Base-by-base conservation (phyloP, 2,888 invertebrate species). In the Hirtodrosophila confusa region DNA sequence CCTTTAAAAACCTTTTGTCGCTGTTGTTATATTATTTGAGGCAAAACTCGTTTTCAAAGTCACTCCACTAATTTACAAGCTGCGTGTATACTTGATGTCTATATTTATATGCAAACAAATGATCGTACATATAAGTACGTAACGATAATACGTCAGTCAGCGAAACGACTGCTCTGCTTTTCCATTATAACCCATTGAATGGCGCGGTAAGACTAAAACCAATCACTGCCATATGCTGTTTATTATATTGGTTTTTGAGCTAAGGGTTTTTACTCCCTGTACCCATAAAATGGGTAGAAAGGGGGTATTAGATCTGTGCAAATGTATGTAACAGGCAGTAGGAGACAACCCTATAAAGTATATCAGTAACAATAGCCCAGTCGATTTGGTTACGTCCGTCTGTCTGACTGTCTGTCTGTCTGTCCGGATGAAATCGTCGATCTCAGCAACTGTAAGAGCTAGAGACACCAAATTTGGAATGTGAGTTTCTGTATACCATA, bases 201-300 rank as follows among this genome's bases (percentile, higher is more conserved):
- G 66, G 40, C 68, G 68, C 71, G 73, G 44, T 44, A 66, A 57
- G 56, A 88, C 86, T 84, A 64, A 83, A 55, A 33, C 43, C 33
- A 6, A 8, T 24, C 35, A 47, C 61, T 56, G 49, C 48, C 36
- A 11, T 44, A 47, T 41, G 58, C 23, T n/a, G 57, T 54, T 73
- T 65, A 65, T 66, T 75, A 69, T 53, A 51, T 11, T 44, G 12
- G 4, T 27, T 2, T 9, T 27, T 23, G 8, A 27, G 24, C 1
- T 9, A 33, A 37, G 27, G 44, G 23, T 37, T 45, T 41, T 65
- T 41, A 27, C 17, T 17, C 17, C 17, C 17, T 17, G 17, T 17
- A 17, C 17, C 17, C 17, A 17, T 17, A 17, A 17, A 41, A 24
- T n/a, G 23, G 11, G 23, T 40, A n/a, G n/a, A n/a, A n/a, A n/a